Evolutionary conservation across 2,113 vertebrate genomes (phyloP), one percentile per base, ranked within the genome.

Genomic region (Dipodomys ordii): DNA sequence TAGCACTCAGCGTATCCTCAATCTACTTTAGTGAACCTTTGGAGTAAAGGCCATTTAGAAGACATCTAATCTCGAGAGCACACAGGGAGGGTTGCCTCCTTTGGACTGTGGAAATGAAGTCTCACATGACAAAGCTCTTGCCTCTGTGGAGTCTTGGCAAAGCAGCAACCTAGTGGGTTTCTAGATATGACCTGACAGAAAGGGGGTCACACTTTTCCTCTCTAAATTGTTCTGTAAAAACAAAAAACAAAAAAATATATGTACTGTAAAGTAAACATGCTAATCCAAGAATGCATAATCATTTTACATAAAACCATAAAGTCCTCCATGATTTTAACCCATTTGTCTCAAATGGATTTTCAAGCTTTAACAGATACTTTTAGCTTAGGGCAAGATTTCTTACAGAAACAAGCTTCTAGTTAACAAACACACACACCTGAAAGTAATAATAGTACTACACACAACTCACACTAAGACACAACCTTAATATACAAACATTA

Each of bases 341-440:
- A 93, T 67, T 94, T 84, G 60, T 78, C 32, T 93, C 44, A 64
- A 90, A 82, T 57, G 35, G 44, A 85, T 90, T 95, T 94, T 81
- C 57, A 90, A 87, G 46, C 32, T 92, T 88, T 80, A 74, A 88
- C 1, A 39, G 39, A 78, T 87, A 83, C 4, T 76, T 92, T 91
- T 64, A 83, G 49, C 30, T 85, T 82, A 83, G 32, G n/a, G 76
- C 39, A 87, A 90, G 60, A 80, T 83, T 87, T 73, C 60, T 83
- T 82, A 89, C 23, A 20, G 67, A 39, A 77, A 81, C 77, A 94
- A 90, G 96, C 20, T 64, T 81, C 77, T 65, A 65, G 78, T 65
- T 88, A 53, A n/a, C 67, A 80, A 39, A 86, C 23, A 93, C 19
- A 49, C 18, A 73, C 35, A 81, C 12, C 53, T 57, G 53, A 57